A percentile compares a stretch with the other conserved stretches of the same genome.
These are phyloP conservation scores for Sebastes ruberrimus DNA, from an alignment of 2,797 vertebrate species.

Conservation along the genomic window DNA sequence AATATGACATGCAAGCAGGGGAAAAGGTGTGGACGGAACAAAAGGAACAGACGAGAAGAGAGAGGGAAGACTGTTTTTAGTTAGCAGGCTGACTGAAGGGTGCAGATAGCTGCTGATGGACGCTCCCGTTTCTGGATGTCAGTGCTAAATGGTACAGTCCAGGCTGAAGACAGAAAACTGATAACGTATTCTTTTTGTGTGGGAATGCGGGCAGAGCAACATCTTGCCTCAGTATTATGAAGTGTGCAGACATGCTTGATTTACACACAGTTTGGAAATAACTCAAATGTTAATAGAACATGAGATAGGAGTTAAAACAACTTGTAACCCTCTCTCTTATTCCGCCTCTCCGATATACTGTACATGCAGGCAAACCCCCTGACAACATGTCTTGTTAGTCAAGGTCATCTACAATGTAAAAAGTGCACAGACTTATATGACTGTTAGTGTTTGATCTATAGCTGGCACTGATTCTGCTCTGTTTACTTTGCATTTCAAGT, in stretches of 20 bases:
- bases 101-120: constrained; percentile 36
- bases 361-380: background rate
- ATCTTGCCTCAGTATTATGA: background rate
- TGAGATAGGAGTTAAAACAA: background rate
- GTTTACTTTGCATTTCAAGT: constrained; percentile 47
- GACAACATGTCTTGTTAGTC: background rate
- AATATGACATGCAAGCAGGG: background rate
- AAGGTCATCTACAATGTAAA: constrained; percentile 22
- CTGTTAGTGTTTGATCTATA: constrained; percentile 28
- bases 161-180: constrained; percentile 18
- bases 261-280: background rate
- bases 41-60: background rate
- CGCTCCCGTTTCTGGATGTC: constrained; percentile 4
- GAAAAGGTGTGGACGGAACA: background rate
- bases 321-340: background rate
- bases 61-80: constrained; percentile 1
- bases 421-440: background rate
- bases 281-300: background rate
- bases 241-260: background rate
- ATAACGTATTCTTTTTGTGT: constrained; percentile 30
- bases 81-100: constrained; percentile 14
- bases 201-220: background rate
- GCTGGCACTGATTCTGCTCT: constrained; percentile 12
- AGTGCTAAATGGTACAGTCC: constrained; percentile 11
- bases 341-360: background rate